phyloP scores from a whole-genome alignment of 2,888 invertebrate genomes.

The Drosophila colorata region DNA sequence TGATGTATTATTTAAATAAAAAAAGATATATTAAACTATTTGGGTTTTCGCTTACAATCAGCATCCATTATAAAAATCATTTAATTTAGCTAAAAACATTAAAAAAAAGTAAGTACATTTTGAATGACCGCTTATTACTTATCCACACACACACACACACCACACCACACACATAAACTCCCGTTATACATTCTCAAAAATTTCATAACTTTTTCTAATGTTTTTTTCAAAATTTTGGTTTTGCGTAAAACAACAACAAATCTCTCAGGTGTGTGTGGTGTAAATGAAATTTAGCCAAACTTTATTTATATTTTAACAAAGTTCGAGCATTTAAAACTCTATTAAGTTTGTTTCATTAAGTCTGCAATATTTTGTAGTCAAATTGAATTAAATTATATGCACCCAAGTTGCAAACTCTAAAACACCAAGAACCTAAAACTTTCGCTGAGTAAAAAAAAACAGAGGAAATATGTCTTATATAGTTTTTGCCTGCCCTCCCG shows the following conservation, averaged over 20 bases:
- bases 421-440: constrained; percentile 55
- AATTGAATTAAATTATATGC: constrained; percentile 76
- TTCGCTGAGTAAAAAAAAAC: constrained; percentile 30
- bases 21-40: too few relatives aligned
- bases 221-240: neutral
- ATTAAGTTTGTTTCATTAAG: constrained; percentile 50
- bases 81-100: too few relatives aligned
- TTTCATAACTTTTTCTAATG: too few relatives aligned
- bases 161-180: too few relatives aligned
- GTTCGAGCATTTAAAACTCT: constrained; percentile 45
- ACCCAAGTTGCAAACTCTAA: constrained; percentile 40
- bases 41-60: too few relatives aligned
- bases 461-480: constrained; percentile 60
- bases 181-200: too few relatives aligned
- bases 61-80: too few relatives aligned
- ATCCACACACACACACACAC: too few relatives aligned
- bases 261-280: neutral
- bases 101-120: too few relatives aligned
- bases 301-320: constrained; percentile 27
- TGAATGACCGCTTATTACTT: too few relatives aligned
- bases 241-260: neutral
- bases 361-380: constrained; percentile 67
- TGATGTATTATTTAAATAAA: too few relatives aligned
- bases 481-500: constrained; percentile 25
- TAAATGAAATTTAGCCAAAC: constrained; percentile 15